Conservation (phyloP, 2,797 vertebrate species). For the Coranthus polyacanthus region DNA sequence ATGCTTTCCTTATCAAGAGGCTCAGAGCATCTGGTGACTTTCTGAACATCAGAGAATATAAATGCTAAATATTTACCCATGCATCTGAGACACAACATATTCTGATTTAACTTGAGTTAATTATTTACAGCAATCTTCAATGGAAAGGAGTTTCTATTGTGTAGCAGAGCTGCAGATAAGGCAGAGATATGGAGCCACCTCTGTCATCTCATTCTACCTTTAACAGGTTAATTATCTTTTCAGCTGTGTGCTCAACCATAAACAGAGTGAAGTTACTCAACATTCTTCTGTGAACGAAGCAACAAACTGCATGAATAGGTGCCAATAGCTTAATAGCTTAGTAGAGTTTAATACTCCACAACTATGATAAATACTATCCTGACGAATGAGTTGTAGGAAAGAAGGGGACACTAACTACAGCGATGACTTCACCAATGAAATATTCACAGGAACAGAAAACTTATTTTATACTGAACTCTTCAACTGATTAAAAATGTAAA, state of each 20-base stretch:
- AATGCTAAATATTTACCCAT: constrained; percentile 47
- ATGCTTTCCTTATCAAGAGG: constrained; percentile 50
- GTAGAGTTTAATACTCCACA: neutral
- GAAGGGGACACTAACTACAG: neutral
- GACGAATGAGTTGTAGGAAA: neutral
- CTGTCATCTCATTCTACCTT: constrained; percentile 37
- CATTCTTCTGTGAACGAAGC: neutral
- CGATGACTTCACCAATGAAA: neutral
- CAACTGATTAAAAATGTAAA: no score
- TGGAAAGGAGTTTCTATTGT: constrained; percentile 46
- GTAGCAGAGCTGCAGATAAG: constrained; percentile 51
- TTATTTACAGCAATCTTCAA: constrained; percentile 62
- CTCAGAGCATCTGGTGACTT: constrained; percentile 45
- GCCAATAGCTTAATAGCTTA: neutral
- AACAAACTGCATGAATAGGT: neutral
- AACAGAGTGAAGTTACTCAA: constrained; percentile 36
- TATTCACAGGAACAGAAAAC: neutral
- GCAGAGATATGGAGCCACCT: constrained; percentile 37
- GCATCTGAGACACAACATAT: constrained; percentile 5
- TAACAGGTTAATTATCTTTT: constrained; percentile 37
- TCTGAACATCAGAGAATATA: constrained; percentile 22
- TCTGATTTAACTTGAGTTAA: constrained; percentile 55
- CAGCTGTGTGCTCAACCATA: constrained; percentile 38
- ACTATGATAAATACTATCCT: no score
- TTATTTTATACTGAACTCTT: no score